Percentiles rank a stretch among this genome's conserved stretches.
phyloP scores from a whole-genome alignment of 2,113 vertebrate species.

The Carollia perspicillata region DNA sequence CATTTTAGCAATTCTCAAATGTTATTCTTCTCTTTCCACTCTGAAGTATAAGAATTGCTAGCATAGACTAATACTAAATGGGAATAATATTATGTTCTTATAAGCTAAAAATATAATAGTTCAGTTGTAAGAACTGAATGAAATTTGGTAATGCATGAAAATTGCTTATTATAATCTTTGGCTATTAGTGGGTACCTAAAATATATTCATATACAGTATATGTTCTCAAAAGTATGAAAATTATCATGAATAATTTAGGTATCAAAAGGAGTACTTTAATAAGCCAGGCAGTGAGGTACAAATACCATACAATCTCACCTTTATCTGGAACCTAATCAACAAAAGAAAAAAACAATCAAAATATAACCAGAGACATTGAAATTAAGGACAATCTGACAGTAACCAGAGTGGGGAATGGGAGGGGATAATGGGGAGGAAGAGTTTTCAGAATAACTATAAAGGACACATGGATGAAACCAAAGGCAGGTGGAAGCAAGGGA shows the following conservation, averaged over 20 bases:
- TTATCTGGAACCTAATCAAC: too few species aligned
- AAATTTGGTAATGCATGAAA: background rate
- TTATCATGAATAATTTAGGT: background rate
- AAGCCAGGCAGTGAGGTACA: too few species aligned
- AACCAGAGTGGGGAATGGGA: too few species aligned
- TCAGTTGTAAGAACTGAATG: background rate
- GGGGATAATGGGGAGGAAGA: too few species aligned
- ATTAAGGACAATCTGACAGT: too few species aligned
- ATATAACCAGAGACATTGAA: too few species aligned
- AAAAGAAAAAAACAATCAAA: too few species aligned
- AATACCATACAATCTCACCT: too few species aligned
- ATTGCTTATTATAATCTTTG: background rate
- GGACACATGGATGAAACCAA: too few species aligned
- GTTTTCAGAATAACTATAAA: too few species aligned
- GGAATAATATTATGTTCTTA: background rate
- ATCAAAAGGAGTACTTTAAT: background rate
- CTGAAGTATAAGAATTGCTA: background rate
- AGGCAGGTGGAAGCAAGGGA: too few species aligned
- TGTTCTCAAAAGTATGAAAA: background rate
- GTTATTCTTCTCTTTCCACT: background rate
- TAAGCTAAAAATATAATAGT: background rate
- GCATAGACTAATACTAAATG: background rate
- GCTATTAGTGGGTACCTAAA: background rate
- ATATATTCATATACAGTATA: background rate
- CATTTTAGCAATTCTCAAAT: background rate